Evolutionary conservation across 1,140 invertebrate species (phyloP).

Genomic region (Bombus haemorrhoidalis): DNA sequence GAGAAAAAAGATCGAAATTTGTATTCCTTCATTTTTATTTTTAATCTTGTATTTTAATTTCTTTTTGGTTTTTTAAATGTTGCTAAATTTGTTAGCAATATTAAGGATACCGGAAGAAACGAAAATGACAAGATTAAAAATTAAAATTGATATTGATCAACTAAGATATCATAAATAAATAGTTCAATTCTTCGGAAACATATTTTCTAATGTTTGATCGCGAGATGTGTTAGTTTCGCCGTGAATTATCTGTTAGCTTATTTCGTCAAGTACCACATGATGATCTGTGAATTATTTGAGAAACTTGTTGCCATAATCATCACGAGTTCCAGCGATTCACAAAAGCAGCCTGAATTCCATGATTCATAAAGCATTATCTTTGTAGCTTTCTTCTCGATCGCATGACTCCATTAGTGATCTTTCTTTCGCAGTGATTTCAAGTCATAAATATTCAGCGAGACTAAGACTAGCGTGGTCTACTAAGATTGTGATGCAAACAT

Average conservation of each 20-base stretch:
- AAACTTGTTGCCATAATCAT: background rate
- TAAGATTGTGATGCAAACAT: background rate
- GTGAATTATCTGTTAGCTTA: background rate
- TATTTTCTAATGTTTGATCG: conserved; percentile 15
- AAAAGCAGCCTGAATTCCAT: conserved; percentile 1
- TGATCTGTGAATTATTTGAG: background rate
- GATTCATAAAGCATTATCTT: conserved; percentile 33
- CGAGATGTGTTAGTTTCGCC: background rate
- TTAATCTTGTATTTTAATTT: too few species aligned
- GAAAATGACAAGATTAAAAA: too few species aligned
- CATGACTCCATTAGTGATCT: conserved; percentile 30
- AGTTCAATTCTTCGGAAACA: background rate
- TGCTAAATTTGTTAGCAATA: too few species aligned
- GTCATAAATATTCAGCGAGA: conserved; percentile 46
- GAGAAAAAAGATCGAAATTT: too few species aligned
- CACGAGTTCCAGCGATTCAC: background rate
- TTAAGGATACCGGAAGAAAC: too few species aligned
- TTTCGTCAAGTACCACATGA: background rate
- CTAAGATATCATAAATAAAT: too few species aligned
- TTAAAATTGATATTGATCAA: too few species aligned
- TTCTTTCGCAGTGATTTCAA: conserved; percentile 13
- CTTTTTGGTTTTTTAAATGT: too few species aligned
- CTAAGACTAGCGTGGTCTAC: too few species aligned
- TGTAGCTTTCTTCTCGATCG: conserved; percentile 36
- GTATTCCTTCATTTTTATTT: too few species aligned